Evolutionary conservation across 2,888 invertebrate species (phyloP), one percentile per base, ranked within the genome.

Genomic region (Melinopterus prodromus): DNA sequence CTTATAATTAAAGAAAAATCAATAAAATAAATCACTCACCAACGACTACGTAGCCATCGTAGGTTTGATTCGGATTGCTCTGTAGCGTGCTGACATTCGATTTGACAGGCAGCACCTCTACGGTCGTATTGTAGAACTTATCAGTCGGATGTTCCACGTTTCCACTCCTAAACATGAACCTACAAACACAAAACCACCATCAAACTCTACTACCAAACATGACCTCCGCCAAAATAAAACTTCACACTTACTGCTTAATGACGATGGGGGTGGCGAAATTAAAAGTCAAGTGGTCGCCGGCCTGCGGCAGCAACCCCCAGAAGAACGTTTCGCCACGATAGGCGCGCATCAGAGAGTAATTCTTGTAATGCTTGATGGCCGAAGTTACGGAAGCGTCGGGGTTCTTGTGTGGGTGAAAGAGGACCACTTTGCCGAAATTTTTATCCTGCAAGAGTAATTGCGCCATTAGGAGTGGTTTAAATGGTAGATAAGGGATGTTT

Each of bases 131-230:
- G 87, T 94, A 94, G 87, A 98, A 95, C 85, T 94, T 94, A 90
- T 98, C 98, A 0, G 95, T 95, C 0, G 95, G 94, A 90, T 98
- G 98, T 85, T 97, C 96, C 0, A 94, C 93, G 89, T 98, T 98
- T 36, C 98, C 98, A 88, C 97, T 98, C 81, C 96, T 93, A 88
- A 97, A 95, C 81, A 93, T 91, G 90, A 93, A 97, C 84, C 96
- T 96, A 87, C 2, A 36, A 15, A 26, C 26, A 75, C 16, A 15
- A 75, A 75, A 26, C 36, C 26, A 26, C 26, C 26, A 1, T 26
- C 26, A 26, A 26, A 2, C 26, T 26, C 26, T 26, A 26, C 26
- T 26, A 26, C 26, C 36, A 35, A 16, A 15, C 14, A 72, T 3
- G 2, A n/a, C 14, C 75, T 36, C 71, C 9, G 71, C 71, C 14